phyloP scores from a whole-genome alignment of 2,888 invertebrate species.

The Tinea trinotella region DNA sequence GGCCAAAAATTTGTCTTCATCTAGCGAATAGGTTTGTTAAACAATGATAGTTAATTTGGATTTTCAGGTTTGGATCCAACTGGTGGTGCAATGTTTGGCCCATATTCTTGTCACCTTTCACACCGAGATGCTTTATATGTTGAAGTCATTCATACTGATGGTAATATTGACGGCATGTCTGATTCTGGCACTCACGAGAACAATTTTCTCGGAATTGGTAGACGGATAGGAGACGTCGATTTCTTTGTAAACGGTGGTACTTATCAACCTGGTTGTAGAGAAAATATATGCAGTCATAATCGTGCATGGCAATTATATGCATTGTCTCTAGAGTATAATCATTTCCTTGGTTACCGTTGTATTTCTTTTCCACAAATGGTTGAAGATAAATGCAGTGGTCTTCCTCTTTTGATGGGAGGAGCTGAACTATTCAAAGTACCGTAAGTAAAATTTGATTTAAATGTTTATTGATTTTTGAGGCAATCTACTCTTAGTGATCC shows the following conservation, averaged over 20 bases:
- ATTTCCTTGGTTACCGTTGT: conserved; percentile 20
- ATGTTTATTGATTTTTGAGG: no score
- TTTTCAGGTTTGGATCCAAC: conserved; percentile 28
- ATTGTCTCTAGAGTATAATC: conserved; percentile 20
- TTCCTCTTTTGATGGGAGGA: conserved; percentile 16
- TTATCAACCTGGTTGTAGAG: conserved; percentile 17
- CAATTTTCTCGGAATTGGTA: conserved; percentile 21
- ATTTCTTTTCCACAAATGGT: conserved; percentile 18
- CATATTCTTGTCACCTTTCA: neutral
- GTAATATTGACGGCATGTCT: neutral
- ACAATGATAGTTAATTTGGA: neutral
- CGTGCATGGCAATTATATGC: conserved; percentile 20
- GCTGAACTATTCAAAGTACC: conserved; percentile 11
- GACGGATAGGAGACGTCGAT: conserved; percentile 19
- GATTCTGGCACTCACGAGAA: neutral
- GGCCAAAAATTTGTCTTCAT: no score
- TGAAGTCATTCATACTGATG: conserved; percentile 24
- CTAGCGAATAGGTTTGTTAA: no score
- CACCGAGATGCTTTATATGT: conserved; percentile 29
- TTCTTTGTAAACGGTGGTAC: conserved; percentile 31
- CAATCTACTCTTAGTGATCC: no score
- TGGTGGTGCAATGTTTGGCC: conserved; percentile 41
- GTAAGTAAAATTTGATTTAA: conserved; percentile 1
- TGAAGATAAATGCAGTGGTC: conserved; percentile 19
- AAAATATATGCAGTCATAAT: conserved; percentile 14